phyloP scores from a whole-genome alignment of 2,113 vertebrate species.

The Eretmochelys imbricata region DNA sequence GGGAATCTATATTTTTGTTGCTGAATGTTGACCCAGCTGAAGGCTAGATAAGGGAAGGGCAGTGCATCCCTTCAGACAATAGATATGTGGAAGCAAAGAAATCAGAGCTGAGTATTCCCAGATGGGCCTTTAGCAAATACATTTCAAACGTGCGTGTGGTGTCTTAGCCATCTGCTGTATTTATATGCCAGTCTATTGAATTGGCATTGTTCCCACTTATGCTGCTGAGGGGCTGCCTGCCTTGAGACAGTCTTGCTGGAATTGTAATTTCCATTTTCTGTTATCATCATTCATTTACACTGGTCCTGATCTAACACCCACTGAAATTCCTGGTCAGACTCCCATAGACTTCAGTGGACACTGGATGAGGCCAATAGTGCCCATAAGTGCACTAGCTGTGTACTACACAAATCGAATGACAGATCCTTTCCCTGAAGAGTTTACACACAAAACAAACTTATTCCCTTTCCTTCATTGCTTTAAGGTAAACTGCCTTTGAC shows the following conservation, averaged over 20 bases:
- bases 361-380: neutral
- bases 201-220: rapidly evolving
- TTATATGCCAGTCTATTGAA: neutral
- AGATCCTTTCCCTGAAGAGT: neutral
- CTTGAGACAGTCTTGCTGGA: neutral
- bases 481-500: neutral
- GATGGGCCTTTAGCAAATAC: rapidly evolving
- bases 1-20: neutral
- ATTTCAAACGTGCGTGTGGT: neutral
- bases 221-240: rapidly evolving
- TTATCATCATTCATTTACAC: neutral
- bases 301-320: neutral
- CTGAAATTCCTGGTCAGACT: neutral
- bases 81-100: neutral
- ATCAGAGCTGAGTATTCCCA: neutral
- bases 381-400: neutral
- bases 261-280: neutral
- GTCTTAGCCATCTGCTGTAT: constrained; percentile 11
- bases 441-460: neutral
- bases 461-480: neutral
- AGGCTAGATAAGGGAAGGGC: rapidly evolving
- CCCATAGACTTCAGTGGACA: neutral
- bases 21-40: neutral
- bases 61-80: neutral
- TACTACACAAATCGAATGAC: neutral